phyloP scores from a whole-genome alignment of 23 tunicate genomes.

The Ciona savignyi region DNA sequence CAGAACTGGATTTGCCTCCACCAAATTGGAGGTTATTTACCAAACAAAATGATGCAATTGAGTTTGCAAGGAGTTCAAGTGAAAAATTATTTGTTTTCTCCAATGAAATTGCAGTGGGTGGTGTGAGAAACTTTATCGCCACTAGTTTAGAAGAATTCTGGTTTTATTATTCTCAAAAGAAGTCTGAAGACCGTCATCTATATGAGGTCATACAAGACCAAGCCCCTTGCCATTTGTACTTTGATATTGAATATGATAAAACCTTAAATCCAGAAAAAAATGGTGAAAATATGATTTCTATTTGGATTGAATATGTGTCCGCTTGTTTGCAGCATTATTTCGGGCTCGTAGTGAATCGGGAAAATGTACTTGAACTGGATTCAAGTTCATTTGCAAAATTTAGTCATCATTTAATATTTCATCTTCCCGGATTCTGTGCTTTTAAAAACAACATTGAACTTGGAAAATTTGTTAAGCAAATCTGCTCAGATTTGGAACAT shows the following conservation, averaged over 20 bases:
- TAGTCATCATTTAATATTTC: slow-evolving; percentile 77
- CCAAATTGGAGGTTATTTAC: slow-evolving; percentile 58
- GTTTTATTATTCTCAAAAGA: slow-evolving; percentile 50
- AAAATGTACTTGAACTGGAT: slow-evolving; percentile 52
- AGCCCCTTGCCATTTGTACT: slow-evolving; percentile 70
- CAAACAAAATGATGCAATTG: slow-evolving; percentile 54
- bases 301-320: slow-evolving; percentile 29
- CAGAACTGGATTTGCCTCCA: slow-evolving; percentile 25
- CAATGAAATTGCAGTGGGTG: slow-evolving; percentile 41
- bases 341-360: slow-evolving; percentile 10
- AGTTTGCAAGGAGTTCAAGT: slow-evolving; percentile 14
- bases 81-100: slow-evolving; percentile 49
- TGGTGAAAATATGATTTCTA: slow-evolving; percentile 30
- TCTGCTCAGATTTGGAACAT: slow-evolving; percentile 15
- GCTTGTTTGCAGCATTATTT: slow-evolving; percentile 22
- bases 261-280: slow-evolving; percentile 14
- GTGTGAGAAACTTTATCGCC: slow-evolving; percentile 49
- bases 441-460: slow-evolving; percentile 59
- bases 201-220: slow-evolving; percentile 69
- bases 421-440: slow-evolving; percentile 40
- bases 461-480: slow-evolving; percentile 62
- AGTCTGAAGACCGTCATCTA: slow-evolving; percentile 44
- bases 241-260: slow-evolving; percentile 76
- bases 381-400: slow-evolving; percentile 60
- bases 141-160: slow-evolving; percentile 74